These are phyloP conservation scores for Vanessa tameamea DNA, from an alignment of 1,140 invertebrate species.

Conservation along the genomic window DNA sequence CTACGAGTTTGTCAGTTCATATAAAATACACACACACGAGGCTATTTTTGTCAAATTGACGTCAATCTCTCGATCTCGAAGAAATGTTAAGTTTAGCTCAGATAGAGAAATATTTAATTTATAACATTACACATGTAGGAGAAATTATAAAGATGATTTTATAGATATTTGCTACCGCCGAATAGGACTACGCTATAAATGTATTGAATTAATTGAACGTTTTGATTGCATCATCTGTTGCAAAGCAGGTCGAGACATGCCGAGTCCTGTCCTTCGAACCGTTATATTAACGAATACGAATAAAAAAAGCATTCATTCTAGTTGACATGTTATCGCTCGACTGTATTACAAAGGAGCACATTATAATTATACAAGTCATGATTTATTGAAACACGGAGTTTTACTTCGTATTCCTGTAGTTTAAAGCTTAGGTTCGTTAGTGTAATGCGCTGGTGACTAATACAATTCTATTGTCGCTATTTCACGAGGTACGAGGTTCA, in stretches of 20 bases:
- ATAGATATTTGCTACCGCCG: too few relatives aligned
- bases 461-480: constrained; percentile 15
- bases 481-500: not conserved
- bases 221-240: not conserved
- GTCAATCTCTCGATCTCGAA: too few relatives aligned
- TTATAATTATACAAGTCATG: constrained; percentile 3
- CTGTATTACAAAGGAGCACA: not conserved
- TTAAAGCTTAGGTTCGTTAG: constrained; percentile 4
- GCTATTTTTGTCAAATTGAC: too few relatives aligned
- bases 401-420: constrained; percentile 1
- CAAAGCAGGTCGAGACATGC: not conserved
- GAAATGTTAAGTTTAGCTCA: too few relatives aligned
- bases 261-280: not conserved
- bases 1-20: too few relatives aligned
- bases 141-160: too few relatives aligned
- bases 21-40: too few relatives aligned
- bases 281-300: constrained; percentile 4
- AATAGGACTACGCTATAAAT: not conserved
- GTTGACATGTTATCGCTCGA: constrained; percentile 1
- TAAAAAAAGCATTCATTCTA: constrained; percentile 10
- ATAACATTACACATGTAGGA: too few relatives aligned
- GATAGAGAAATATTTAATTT: too few relatives aligned
- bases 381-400: not conserved
- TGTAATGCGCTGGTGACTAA: constrained; percentile 15
- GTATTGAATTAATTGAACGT: not conserved